Conservation (phyloP, 2,113 vertebrate species). For the Trichechus manatus region DNA sequence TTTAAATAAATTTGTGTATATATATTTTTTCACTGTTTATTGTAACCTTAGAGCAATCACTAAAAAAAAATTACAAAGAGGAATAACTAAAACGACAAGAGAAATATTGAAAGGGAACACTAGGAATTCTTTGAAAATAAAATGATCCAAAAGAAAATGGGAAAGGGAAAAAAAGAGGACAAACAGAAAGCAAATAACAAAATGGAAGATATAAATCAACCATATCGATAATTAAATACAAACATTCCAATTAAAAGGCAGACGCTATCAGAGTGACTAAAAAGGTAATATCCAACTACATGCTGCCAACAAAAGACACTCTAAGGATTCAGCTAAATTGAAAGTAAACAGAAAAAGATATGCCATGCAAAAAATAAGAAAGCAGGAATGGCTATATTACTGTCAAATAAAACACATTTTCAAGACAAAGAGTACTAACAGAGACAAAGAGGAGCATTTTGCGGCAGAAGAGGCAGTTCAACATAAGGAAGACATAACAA, state of each 20-base stretch:
- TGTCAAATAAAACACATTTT: conserved; percentile 11
- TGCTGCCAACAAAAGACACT: background rate
- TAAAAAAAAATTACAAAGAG: background rate
- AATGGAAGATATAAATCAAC: background rate
- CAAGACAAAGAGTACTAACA: background rate
- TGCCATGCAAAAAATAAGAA: background rate
- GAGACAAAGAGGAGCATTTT: background rate
- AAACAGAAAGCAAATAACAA: conserved; percentile 29
- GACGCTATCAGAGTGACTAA: background rate
- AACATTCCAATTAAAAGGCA: background rate
- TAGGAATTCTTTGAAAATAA: background rate
- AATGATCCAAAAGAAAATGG: background rate
- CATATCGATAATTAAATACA: background rate
- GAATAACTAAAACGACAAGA: background rate
- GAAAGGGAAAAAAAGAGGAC: background rate
- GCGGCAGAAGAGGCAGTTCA: background rate
- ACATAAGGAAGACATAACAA: background rate
- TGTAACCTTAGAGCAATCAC: background rate
- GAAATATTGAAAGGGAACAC: background rate
- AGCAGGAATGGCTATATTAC: background rate
- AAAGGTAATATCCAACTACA: background rate
- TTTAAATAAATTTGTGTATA: too few relatives aligned
- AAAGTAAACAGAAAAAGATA: background rate
- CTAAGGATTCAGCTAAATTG: background rate
- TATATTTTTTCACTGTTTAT: background rate